Evolutionary conservation across 2,888 invertebrate genomes (phyloP), one percentile per base, ranked within the genome.

Genomic region (Drosophila antonietae): DNA sequence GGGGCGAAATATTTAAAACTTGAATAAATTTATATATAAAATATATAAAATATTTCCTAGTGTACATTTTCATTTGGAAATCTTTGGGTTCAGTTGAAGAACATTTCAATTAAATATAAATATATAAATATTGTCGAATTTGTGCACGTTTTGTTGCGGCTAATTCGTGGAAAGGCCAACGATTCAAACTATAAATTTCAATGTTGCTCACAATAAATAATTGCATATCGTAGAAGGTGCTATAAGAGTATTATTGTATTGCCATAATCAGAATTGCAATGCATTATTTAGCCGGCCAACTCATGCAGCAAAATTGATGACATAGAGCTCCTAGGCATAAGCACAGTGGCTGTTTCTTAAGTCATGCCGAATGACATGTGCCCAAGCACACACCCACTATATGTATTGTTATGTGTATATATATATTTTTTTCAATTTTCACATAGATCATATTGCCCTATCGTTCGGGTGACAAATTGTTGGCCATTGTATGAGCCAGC

Each of bases 261-360:
- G 56, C 60, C 43, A 62, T 78, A 66, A 59, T 46, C 65, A 57
- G 37, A 73, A 61, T 55, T 57, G 43, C 51, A 64, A 56, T 70
- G 68, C 69, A 71, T 58, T 43, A 65, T 55, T 28, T 63, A 46
- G 33, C 49, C 10, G 41, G 47, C 47, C 67, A 77, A 74, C 60
- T 77, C 69, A 82, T 75, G 81, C 82, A 79, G 79, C 72, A 73
- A 80, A 80, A 78, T 83, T 80, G 86, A 84, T 84, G 84, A 82
- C 86, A 75, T 81, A 69, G 37, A 23, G 44, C 57, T 18, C 20
- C 31, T 12, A 47, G 44, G 9, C 23, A 33, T 23, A 33, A 59
- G 62, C 62, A 58, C 62, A 65, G 73, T 81, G 71, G 78, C 78
- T 56, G 46, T 56, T 78, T 78, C 82, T 82, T 80, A 74, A 82